Evolutionary conservation across 2,888 invertebrate genomes (phyloP).

Genomic region (Euplagia quadripunctaria): DNA sequence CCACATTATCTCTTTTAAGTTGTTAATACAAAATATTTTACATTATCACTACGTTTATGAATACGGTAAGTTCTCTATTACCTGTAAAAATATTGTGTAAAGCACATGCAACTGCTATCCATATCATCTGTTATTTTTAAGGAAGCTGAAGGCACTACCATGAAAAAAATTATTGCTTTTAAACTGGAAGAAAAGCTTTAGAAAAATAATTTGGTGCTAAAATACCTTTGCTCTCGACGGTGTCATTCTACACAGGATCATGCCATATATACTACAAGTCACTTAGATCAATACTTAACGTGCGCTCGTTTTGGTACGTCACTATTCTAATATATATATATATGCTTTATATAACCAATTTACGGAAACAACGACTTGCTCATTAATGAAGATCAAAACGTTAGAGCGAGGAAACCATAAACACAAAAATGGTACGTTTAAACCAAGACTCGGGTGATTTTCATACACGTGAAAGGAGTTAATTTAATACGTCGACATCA

Average conservation of each 20-base stretch:
- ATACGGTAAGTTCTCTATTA: conserved; percentile 83
- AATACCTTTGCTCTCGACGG: conserved; percentile 76
- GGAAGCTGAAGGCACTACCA: conserved; percentile 87
- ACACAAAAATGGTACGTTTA: conserved; percentile 46
- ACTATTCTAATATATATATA: conserved; percentile 60
- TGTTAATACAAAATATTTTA: conserved; percentile 81
- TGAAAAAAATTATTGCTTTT: conserved; percentile 83
- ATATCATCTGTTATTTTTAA: conserved; percentile 73
- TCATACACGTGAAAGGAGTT: conserved; percentile 50
- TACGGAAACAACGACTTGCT: conserved; percentile 69
- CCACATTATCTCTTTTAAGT: conserved; percentile 76
- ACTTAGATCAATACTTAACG: conserved; percentile 59
- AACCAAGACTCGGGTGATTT: conserved; percentile 41
- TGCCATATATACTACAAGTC: conserved; percentile 71
- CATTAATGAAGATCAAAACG: conserved; percentile 63
- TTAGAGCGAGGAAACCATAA: conserved; percentile 46
- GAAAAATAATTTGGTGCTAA: conserved; percentile 82
- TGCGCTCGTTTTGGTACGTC: conserved; percentile 55
- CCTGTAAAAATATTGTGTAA: conserved; percentile 85
- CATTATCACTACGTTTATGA: conserved; percentile 82
- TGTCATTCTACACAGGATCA: conserved; percentile 67
- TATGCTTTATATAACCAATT: conserved; percentile 60
- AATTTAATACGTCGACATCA: conserved; percentile 68
- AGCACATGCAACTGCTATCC: conserved; percentile 82
- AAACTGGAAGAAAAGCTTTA: conserved; percentile 81